Conservation (phyloP, 2,888 invertebrate species). For the Mythimna albipuncta region DNA sequence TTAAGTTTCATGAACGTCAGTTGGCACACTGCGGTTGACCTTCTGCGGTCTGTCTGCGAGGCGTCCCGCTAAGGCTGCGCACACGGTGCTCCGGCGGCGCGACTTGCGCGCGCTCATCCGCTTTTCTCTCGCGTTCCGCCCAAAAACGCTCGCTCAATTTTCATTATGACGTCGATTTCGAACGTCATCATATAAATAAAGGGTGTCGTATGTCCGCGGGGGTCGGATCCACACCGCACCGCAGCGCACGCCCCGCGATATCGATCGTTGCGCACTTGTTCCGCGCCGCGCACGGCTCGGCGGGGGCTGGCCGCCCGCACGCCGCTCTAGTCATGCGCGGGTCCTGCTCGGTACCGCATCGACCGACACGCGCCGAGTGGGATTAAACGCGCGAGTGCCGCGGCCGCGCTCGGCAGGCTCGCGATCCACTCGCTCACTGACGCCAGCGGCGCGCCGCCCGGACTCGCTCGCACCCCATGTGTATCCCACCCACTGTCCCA, state of each 20-base stretch:
- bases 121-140: conserved; percentile 37
- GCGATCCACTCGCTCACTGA: conserved; percentile 73
- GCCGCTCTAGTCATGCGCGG: conserved; percentile 83
- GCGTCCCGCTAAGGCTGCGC: conserved; percentile 35
- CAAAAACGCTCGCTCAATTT: conserved; percentile 64
- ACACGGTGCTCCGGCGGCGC: conserved; percentile 6
- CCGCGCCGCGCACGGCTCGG: conserved; percentile 67
- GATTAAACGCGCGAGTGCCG: conserved; percentile 85
- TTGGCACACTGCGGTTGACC: conserved; percentile 29
- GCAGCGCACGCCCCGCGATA: conserved; percentile 70
- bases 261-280: conserved; percentile 72
- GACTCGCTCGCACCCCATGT: conserved; percentile 70
- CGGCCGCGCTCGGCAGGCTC: conserved; percentile 83
- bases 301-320: conserved; percentile 72
- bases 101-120: conserved; percentile 8
- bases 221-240: conserved; percentile 69
- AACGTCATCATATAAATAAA: conserved; percentile 82
- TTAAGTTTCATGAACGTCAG: background rate
- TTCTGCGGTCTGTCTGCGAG: conserved; percentile 22
- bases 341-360: conserved; percentile 79
- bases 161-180: conserved; percentile 78
- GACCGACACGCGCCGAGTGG: conserved; percentile 75
- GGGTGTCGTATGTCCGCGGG: conserved; percentile 72
- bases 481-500: conserved; percentile 71
- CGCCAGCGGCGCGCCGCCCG: conserved; percentile 70